phyloP scores from a whole-genome alignment of 2,113 vertebrate genomes.

The Rafetus swinhoei region DNA sequence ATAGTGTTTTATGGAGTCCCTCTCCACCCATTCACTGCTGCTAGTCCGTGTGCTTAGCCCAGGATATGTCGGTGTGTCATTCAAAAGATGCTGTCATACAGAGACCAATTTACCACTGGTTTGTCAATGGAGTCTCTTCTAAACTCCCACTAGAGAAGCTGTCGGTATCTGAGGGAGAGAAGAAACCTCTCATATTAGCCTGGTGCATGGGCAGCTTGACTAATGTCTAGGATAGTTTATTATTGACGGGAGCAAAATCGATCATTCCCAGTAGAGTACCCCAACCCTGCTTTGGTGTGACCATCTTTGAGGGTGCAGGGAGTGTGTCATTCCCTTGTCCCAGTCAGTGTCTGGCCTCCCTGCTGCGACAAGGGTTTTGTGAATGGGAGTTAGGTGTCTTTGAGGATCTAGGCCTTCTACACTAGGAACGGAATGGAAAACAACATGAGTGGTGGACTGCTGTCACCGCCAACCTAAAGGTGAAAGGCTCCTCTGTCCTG shows the following conservation, averaged over 20 bases:
- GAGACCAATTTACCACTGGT: not conserved
- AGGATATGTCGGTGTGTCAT: not conserved
- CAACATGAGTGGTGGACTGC: not conserved
- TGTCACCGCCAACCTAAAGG: not conserved
- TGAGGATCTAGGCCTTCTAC: not conserved
- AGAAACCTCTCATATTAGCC: fast-evolving
- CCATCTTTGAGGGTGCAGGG: not conserved
- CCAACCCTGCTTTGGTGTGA: not conserved
- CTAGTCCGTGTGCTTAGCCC: not conserved
- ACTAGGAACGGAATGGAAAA: not conserved
- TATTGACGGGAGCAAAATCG: fast-evolving
- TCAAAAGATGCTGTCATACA: not conserved
- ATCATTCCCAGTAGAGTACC: fast-evolving
- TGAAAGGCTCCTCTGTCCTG: not conserved
- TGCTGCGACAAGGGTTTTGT: not conserved
- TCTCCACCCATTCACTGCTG: not conserved
- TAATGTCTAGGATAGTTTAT: not conserved
- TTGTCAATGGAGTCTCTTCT: not conserved
- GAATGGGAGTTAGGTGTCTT: not conserved
- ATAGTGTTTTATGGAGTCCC: not conserved
- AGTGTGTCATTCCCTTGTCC: fast-evolving
- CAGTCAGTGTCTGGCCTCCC: not conserved
- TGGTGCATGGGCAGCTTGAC: not conserved
- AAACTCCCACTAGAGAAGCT: not conserved
- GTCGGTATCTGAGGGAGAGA: not conserved